Evolutionary conservation across 2,888 invertebrate species (phyloP), one percentile per base, ranked within the genome.

Genomic region (Acrocyrtus sp.): DNA sequence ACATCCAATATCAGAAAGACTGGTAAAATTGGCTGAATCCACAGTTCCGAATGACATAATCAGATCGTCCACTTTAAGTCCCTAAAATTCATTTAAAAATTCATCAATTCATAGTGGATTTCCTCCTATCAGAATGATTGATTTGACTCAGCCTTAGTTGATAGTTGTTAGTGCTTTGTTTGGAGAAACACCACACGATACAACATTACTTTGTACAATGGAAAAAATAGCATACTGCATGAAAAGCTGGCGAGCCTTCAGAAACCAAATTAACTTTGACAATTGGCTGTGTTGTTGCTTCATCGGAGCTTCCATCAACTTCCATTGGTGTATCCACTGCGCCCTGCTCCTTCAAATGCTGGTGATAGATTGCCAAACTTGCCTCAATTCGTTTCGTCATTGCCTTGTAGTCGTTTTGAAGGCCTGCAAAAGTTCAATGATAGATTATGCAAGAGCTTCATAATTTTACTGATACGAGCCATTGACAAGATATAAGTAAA

Each of bases 371-470:
- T 69, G 89, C 88, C 6, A 96, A 84, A 1, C 91, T 91, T 77
- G 87, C 86, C 83, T 96, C 96, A 80, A 98, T 96, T 83, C 90
- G 87, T 77, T 89, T 89, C 92, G 96, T 95, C 34, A 96, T 72
- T 1, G 86, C 87, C 84, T 92, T 94, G 83, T 94, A 91, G 84
- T 98, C 97, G 86, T 96, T 97, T 85, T 92, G 93, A 21, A 96
- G 86, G 83, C 91, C 94, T 94, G 82, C 22, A 82, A 57, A 34
- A 43, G 22, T 3, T 8, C 21, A 50, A 15, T 51, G 27, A 8
- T 10, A 8, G 27, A 19, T 12, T 8, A 17, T 84, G 83, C 26
- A 29, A 84, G 78, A 75, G 84, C 84, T 86, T 68, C 26, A 77
- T 27, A 21, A 47, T 26, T 3, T 22, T 26, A 39, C 61, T 34